phyloP scores from a whole-genome alignment of 2,888 invertebrate genomes.

The Boloria euphrosyne region DNA sequence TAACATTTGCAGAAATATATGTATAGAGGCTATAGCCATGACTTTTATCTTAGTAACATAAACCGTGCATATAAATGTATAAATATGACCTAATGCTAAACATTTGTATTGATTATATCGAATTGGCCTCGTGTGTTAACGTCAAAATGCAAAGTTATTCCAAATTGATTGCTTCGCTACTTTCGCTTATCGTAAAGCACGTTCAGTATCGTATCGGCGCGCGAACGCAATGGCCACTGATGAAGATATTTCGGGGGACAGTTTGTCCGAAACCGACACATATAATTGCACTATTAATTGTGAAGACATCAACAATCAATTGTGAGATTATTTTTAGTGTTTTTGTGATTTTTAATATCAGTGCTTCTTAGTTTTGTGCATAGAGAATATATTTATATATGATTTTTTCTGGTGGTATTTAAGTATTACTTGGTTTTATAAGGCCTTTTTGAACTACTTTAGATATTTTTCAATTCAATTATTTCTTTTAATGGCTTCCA shows the following conservation, averaged over 20 bases:
- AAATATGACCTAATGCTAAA: conserved; percentile 6
- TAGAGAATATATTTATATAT: neutral
- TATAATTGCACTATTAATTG: conserved; percentile 35
- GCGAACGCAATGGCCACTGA: conserved; percentile 39
- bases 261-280: conserved; percentile 54
- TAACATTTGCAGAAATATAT: too few species aligned
- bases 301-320: conserved; percentile 34
- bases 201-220: conserved; percentile 55
- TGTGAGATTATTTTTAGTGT: conserved; percentile 39
- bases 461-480: too few species aligned
- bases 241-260: conserved; percentile 64
- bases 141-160: conserved; percentile 48
- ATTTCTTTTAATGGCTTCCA: too few species aligned
- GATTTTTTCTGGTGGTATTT: neutral
- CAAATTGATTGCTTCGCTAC: conserved; percentile 46
- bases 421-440: neutral
- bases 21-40: too few species aligned
- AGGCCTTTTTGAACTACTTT: neutral
- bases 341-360: conserved; percentile 8
- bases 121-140: conserved; percentile 31
- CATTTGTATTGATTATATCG: conserved; percentile 4
- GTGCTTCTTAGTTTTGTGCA: neutral
- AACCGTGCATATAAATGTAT: neutral
- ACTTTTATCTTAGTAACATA: neutral
- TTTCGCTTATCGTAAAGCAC: conserved; percentile 51